Evolutionary conservation across 2,888 invertebrate genomes (phyloP), one percentile per base, ranked within the genome.

Genomic region (Lymantria monacha): DNA sequence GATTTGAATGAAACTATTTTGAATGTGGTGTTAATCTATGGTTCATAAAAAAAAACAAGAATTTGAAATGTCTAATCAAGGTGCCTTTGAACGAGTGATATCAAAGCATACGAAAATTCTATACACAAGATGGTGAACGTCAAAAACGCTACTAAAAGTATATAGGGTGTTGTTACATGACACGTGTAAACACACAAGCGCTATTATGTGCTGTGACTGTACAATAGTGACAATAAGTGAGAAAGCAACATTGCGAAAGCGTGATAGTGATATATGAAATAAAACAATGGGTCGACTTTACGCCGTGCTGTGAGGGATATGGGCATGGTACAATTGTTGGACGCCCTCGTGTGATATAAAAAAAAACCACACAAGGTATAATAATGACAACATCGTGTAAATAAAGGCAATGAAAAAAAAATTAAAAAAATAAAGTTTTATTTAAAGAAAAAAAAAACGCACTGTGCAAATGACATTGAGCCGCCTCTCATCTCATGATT

Each of bases 271-370:
- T 72, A 66, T 63, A 66, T 70, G 74, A 73, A 70, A 72, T 66
- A 69, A 74, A 82, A 83, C 87, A 87, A 89, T 89, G 90, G 90
- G 90, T 89, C 74, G 89, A 89, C 90, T 89, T 89, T 68, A 77
- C 77, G 86, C 73, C 86, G 84, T 78, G 79, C 69, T 76, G 78
- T 73, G 64, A 61, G 74, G 83, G 83, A 72, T 59, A 49, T 63
- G 74, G 74, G 67, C 59, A 59, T 69, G 65, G 66, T 63, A 60
- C 56, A 62, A 57, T 59, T 55, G 45, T 49, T 44, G 57, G 49
- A 49, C 46, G 47, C 43, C 46, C 49, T 49, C 41, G 43, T 53
- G 30, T 50, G 51, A 55, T 48, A 48, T 56, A 42, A 49, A 22
- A 44, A 42, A 49, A 22, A 44, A 51, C 52, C 55, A 50, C 46